Evolutionary conservation across 2,888 invertebrate genomes (phyloP).

Genomic region (Leucophora obtusa): DNA sequence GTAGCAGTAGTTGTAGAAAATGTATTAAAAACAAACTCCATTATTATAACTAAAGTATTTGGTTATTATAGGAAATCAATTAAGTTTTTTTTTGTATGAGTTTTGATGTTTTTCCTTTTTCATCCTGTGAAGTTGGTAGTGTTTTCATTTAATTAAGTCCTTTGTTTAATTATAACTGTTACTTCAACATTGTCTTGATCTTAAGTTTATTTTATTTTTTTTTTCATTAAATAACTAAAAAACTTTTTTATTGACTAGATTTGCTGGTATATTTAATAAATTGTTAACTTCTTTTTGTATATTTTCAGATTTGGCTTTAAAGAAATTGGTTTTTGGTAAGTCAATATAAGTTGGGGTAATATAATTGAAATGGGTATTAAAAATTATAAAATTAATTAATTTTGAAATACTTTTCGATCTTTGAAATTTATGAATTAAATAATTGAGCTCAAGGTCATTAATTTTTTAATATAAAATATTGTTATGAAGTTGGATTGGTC

Average conservation of each 20-base stretch:
- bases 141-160: constrained; percentile 55
- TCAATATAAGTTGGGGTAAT: not conserved
- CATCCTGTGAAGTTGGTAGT: not conserved
- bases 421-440: too few species aligned
- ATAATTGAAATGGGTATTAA: too few species aligned
- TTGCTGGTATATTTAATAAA: not conserved
- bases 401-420: too few species aligned
- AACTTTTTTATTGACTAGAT: constrained; percentile 12
- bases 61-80: constrained; percentile 54
- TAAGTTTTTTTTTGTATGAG: constrained; percentile 20
- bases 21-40: constrained; percentile 17
- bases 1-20: constrained; percentile 23
- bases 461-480: too few species aligned
- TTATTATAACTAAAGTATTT: constrained; percentile 14
- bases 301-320: constrained; percentile 13
- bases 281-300: not conserved
- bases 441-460: too few species aligned
- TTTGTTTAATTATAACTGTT: constrained; percentile 38
- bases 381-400: too few species aligned
- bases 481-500: too few species aligned
- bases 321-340: constrained; percentile 31
- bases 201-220: constrained; percentile 4
- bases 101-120: not conserved
- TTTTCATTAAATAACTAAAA: constrained; percentile 29
- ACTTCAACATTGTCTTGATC: constrained; percentile 44